phyloP scores from a whole-genome alignment of 1,140 invertebrate species.

The Danaus melanippus region DNA sequence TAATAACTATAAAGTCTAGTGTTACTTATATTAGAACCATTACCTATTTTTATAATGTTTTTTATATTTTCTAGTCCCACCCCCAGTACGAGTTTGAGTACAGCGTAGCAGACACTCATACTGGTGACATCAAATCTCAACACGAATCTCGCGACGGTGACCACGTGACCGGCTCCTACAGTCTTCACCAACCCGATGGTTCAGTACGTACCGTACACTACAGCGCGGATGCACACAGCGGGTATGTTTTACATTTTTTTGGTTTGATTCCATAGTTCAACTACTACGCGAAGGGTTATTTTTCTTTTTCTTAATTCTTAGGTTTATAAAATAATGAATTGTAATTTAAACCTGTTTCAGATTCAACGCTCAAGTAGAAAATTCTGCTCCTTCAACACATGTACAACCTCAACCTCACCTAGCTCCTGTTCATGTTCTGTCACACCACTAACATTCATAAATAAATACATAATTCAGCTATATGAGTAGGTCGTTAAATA shows the following conservation, averaged over 20 bases:
- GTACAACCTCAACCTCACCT: constrained; percentile 6
- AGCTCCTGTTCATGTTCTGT: constrained; percentile 6
- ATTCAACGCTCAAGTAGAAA: constrained; percentile 23
- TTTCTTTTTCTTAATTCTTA: no score
- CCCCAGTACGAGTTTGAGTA: no score
- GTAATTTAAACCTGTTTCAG: constrained; percentile 11
- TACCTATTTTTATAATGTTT: background rate
- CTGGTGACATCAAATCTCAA: constrained; percentile 45
- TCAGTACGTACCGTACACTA: constrained; percentile 31
- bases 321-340: no score
- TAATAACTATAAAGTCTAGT: no score
- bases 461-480: background rate
- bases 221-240: constrained; percentile 32
- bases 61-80: no score
- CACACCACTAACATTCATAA: constrained; percentile 15
- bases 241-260: constrained; percentile 41
- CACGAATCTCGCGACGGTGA: constrained; percentile 49
- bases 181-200: constrained; percentile 28
- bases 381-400: constrained; percentile 18
- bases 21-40: no score
- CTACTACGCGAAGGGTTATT: no score
- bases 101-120: constrained; percentile 19
- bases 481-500: no score
- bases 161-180: constrained; percentile 38
- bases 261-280: no score